Evolutionary conservation across 2,888 invertebrate species (phyloP), one percentile per base, ranked within the genome.

Genomic region (Athalia circularis): DNA sequence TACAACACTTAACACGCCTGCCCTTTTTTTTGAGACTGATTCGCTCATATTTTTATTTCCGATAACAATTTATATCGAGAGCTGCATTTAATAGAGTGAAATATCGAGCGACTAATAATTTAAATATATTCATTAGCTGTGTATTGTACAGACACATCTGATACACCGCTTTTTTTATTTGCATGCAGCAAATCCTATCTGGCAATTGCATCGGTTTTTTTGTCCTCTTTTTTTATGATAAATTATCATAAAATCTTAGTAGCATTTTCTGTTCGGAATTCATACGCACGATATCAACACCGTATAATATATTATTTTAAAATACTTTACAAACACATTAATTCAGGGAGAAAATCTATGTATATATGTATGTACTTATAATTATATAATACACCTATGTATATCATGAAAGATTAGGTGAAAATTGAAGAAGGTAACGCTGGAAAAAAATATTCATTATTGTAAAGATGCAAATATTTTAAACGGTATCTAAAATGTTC

Each of bases 311-410:
- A 15, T 47, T 65, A 47, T 65, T 65, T 47, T 48, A 7, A 48
- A 65, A 45, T 47, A n/a, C 47, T 15, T 65, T 48, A 48, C 4
- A 48, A 45, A 65, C 29, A 29, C 29, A 2, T 29, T 29, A 0
- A 29, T 29, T 29, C 29, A 29, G 29, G 29, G 29, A 29, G 29
- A 11, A 47, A 47, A 50, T 68, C 68, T 52, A 29, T 68, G 29
- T 68, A 48, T 68, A 29, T 50, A 68, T 68, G 52, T 15, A 52
- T 11, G 50, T 54, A 68, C 50, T 68, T 52, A 52, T 68, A 65
- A 65, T 65, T 65, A 11, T 29, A 29, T 29, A 29, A 29, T 29
- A 29, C 29, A 29, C 29, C 29, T 29, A 11, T 54, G 54, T 54
- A 47, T 65, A 47, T 65, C 65, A 45, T 5, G 47, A 65, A 65